Percentiles rank a stretch among this genome's conserved stretches.
phyloP scores from a whole-genome alignment of 2,888 invertebrate species.

The Caenorhabditis uteleia region DNA sequence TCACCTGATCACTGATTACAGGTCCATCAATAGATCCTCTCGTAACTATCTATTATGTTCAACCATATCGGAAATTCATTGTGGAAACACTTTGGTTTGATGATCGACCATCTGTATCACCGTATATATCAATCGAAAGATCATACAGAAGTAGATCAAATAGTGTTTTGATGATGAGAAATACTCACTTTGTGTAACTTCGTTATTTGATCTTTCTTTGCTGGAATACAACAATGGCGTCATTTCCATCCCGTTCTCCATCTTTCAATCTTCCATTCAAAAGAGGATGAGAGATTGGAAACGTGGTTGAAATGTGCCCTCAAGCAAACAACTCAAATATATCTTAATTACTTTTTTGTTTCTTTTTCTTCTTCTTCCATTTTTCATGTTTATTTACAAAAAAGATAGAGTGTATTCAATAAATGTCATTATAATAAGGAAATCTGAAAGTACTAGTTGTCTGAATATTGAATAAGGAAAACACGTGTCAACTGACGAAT shows the following conservation, averaged over 20 bases:
- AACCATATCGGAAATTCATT: slow-evolving; percentile 38
- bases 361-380: no score
- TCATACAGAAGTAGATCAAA: slow-evolving; percentile 26
- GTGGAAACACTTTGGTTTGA: slow-evolving; percentile 25
- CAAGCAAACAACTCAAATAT: no score
- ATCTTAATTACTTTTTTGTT: no score
- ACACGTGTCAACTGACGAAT: no score
- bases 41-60: slow-evolving; percentile 44
- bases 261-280: no score
- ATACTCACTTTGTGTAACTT: slow-evolving; percentile 24
- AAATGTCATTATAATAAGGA: no score
- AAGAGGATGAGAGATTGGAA: no score
- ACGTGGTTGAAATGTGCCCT: no score
- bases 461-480: no score
- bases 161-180: slow-evolving; percentile 32
- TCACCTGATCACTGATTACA: slow-evolving; percentile 1
- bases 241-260: slow-evolving; percentile 5
- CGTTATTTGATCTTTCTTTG: slow-evolving; percentile 10
- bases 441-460: no score
- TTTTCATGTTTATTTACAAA: no score
- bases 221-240: slow-evolving; percentile 7
- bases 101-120: slow-evolving; percentile 19
- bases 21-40: slow-evolving; percentile 33
- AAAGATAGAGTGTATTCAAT: no score
- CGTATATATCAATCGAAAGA: slow-evolving; percentile 19